Evolutionary conservation across 2,888 invertebrate species (phyloP).

Genomic region (Nemotelus pantherinus): DNA sequence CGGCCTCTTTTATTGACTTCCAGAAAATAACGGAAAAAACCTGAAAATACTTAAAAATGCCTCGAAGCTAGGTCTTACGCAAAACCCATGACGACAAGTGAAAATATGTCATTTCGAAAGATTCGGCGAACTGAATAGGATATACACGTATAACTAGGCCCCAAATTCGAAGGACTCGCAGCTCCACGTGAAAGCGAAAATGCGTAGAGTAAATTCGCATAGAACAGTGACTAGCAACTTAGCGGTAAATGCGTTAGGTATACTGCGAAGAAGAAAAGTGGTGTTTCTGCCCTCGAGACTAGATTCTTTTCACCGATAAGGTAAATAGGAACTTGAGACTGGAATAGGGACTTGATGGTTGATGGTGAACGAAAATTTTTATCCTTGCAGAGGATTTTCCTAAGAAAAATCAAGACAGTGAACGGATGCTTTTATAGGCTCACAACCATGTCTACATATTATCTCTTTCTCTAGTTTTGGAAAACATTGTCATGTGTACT

Average conservation of each 20-base stretch:
- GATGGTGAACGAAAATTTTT: conserved; percentile 27
- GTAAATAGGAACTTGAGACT: conserved; percentile 37
- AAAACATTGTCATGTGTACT: conserved; percentile 43
- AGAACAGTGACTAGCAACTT: not conserved
- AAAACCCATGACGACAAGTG: conserved; percentile 30
- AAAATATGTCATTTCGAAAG: conserved; percentile 30
- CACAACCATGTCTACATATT: conserved; percentile 21
- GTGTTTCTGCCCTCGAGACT: conserved; percentile 4
- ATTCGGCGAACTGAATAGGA: conserved; percentile 7
- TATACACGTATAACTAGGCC: not conserved
- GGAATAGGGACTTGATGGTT: no score
- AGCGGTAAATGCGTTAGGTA: not conserved
- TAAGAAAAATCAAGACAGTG: no score
- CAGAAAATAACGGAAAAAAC: not conserved
- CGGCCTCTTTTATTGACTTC: not conserved
- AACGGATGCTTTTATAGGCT: conserved; percentile 29
- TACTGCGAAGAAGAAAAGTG: conserved; percentile 12
- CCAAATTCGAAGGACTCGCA: no score
- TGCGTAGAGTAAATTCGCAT: no score
- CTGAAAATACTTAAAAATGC: not conserved
- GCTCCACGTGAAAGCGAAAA: no score
- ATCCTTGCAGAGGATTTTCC: conserved; percentile 8
- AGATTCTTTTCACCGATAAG: conserved; percentile 42
- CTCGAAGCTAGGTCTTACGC: conserved; percentile 22
- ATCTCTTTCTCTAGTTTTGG: conserved; percentile 8